Conservation (phyloP, 2,888 invertebrate species). For the Ditylenchus weischeri region DNA sequence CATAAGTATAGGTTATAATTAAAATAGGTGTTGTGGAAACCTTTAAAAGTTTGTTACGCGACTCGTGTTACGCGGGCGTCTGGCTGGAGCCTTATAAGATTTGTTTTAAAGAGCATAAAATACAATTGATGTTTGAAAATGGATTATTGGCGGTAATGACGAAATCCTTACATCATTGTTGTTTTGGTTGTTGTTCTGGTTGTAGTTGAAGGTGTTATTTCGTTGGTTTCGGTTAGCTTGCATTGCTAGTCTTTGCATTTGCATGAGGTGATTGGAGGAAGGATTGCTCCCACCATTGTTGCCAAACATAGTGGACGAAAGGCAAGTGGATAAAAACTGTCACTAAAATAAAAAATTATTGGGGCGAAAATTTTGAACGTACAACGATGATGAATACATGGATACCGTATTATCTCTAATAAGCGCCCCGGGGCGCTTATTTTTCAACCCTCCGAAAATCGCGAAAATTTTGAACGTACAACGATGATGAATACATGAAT, state of each 20-base stretch:
- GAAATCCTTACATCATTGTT: not conserved
- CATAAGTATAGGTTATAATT: too few species aligned
- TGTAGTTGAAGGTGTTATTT: not conserved
- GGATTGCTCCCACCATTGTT: not conserved
- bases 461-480: not conserved
- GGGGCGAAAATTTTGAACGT: not conserved
- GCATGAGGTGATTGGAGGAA: conserved; percentile 2
- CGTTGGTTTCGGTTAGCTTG: not conserved
- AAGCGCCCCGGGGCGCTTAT: too few species aligned
- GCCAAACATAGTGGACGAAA: not conserved
- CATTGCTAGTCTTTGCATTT: conserved; percentile 4
- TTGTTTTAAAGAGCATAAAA: too few species aligned
- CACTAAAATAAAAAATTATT: not conserved
- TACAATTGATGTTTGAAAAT: not conserved
- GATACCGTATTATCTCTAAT: too few species aligned
- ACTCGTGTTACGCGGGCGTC: too few species aligned
- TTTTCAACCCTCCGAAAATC: too few species aligned
- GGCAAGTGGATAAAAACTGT: not conserved
- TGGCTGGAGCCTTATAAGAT: too few species aligned
- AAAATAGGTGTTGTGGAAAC: too few species aligned
- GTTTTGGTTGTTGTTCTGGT: conserved; percentile 9
- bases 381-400: too few species aligned
- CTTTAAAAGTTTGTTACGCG: too few species aligned
- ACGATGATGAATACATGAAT: too few species aligned
- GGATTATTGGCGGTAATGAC: not conserved